Evolutionary conservation across 1,140 invertebrate species (phyloP), one percentile per base, ranked within the genome.

Genomic region (Littorina saxatilis): DNA sequence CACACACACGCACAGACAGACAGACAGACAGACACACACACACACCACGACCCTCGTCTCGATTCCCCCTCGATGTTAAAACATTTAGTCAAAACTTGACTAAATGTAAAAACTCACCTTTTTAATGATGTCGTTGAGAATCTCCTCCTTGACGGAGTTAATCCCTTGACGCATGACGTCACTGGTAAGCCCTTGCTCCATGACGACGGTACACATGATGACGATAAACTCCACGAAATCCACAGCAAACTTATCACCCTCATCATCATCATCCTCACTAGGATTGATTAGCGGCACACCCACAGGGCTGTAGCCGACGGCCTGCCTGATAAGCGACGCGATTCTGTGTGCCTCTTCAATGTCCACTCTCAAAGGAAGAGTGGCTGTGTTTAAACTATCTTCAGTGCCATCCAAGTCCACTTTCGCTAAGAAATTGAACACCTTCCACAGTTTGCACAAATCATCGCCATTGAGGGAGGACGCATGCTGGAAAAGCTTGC

Each of bases 41-140:
- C n/a, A n/a, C n/a, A n/a, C n/a, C n/a, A n/a, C n/a, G n/a, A n/a
- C n/a, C n/a, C n/a, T n/a, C n/a, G n/a, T n/a, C n/a, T n/a, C n/a
- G n/a, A n/a, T n/a, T n/a, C n/a, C n/a, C n/a, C n/a, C n/a, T n/a
- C n/a, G n/a, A n/a, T n/a, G n/a, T n/a, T n/a, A n/a, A n/a, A n/a
- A n/a, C n/a, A n/a, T n/a, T n/a, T n/a, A n/a, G n/a, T n/a, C n/a
- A n/a, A n/a, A n/a, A n/a, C n/a, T n/a, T n/a, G n/a, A n/a, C n/a
- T n/a, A n/a, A n/a, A 50, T 20, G 20, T 50, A 61, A 13, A n/a
- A 27, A 13, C 55, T 32, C 9, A 95, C 95, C 93, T 96, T 96
- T 92, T 96, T 96, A n/a, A 96, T 94, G 52, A 96, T 95, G 92
- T 96, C 96, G 79, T 95, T 94, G 61, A 96, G 94, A 79, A 96